Evolutionary conservation across 2,888 invertebrate species (phyloP).

Genomic region (Drosophila barbarae): DNA sequence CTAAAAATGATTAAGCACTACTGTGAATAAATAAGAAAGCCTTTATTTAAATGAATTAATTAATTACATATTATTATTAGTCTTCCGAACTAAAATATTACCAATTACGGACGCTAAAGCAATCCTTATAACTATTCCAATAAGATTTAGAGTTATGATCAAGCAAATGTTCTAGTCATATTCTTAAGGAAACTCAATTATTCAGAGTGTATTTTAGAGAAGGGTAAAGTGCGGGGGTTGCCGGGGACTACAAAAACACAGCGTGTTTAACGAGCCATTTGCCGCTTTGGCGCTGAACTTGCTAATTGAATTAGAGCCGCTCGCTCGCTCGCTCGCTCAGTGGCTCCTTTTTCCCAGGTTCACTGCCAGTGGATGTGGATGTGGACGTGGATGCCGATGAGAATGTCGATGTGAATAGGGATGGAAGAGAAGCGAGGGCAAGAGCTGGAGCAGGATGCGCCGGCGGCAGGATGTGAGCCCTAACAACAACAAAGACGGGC

Average conservation of each 20-base stretch:
- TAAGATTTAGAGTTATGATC: neutral
- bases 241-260: slow-evolving; percentile 41
- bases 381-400: slow-evolving; percentile 4
- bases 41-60: neutral
- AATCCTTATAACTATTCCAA: neutral
- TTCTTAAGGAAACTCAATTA: neutral
- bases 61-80: neutral
- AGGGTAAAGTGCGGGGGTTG: neutral
- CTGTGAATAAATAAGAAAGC: no score
- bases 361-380: slow-evolving; percentile 17
- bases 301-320: slow-evolving; percentile 73
- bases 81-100: neutral
- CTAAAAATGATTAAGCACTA: no score
- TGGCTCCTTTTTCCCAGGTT: slow-evolving; percentile 29
- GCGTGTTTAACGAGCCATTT: slow-evolving; percentile 75
- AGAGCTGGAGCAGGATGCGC: slow-evolving; percentile 21
- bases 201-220: slow-evolving; percentile 4
- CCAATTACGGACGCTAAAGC: neutral
- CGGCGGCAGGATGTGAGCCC: slow-evolving; percentile 41
- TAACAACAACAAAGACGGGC: slow-evolving; percentile 33
- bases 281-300: slow-evolving; percentile 75
- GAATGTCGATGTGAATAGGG: slow-evolving; percentile 9
- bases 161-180: neutral
- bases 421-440: slow-evolving; percentile 3
- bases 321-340: slow-evolving; percentile 39